These are phyloP conservation scores for Polydrusus cervinus DNA, from an alignment of 2,888 invertebrate species.

Conservation along the genomic window DNA sequence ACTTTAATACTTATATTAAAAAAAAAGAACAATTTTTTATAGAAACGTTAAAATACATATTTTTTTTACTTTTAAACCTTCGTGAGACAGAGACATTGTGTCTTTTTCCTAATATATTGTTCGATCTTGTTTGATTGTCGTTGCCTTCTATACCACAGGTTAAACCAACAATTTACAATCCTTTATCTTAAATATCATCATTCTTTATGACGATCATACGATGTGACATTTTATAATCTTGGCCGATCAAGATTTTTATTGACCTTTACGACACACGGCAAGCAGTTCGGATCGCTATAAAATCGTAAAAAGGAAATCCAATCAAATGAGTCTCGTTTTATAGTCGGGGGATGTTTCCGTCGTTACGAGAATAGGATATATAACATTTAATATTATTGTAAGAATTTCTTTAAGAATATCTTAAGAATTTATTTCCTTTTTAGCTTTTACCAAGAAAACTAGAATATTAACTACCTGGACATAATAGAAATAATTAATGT, in stretches of 20 bases:
- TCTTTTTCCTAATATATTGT: too few relatives aligned
- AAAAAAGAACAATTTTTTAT: too few relatives aligned
- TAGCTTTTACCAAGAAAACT: too few relatives aligned
- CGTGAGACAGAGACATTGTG: too few relatives aligned
- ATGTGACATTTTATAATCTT: constrained; percentile 26
- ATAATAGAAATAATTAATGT: too few relatives aligned
- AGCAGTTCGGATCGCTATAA: constrained; percentile 24
- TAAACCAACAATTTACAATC: not conserved
- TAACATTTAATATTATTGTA: constrained; percentile 2
- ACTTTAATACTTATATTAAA: too few relatives aligned
- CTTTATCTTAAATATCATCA: not conserved
- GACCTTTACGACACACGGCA: constrained; percentile 24
- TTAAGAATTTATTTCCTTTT: not conserved
- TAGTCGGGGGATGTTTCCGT: not conserved
- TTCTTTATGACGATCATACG: constrained; percentile 19
- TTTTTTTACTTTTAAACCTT: too few relatives aligned
- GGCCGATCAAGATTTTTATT: constrained; percentile 23
- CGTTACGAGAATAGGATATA: not conserved
- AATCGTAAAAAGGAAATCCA: constrained; percentile 39
- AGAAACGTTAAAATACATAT: too few relatives aligned
- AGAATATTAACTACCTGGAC: too few relatives aligned
- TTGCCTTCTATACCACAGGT: too few relatives aligned
- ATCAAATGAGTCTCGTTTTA: constrained; percentile 36
- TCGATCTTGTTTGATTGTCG: too few relatives aligned
- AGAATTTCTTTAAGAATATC: not conserved